Conservation (phyloP, 2,888 invertebrate genomes). For the Drosophila meridiana region DNA sequence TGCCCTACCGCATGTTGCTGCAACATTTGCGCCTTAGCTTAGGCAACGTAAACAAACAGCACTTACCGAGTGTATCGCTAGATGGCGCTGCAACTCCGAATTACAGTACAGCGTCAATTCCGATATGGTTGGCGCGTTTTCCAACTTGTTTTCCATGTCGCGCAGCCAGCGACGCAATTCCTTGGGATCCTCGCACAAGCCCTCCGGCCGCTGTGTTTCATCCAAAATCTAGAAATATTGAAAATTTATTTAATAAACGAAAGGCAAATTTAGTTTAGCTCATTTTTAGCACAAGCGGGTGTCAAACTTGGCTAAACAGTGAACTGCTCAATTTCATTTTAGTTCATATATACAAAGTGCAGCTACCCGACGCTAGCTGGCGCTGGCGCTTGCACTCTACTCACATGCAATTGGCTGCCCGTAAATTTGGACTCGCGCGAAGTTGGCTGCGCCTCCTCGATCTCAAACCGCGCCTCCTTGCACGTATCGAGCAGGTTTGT, state of each 20-base stretch:
- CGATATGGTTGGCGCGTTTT: slow-evolving; percentile 89
- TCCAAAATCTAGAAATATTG: slow-evolving; percentile 72
- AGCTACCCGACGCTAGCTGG: slow-evolving; percentile 18
- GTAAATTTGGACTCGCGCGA: slow-evolving; percentile 53
- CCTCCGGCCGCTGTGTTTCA: slow-evolving; percentile 80
- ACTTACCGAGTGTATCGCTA: slow-evolving; percentile 94
- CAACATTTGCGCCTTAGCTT: slow-evolving; percentile 30
- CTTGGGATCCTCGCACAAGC: slow-evolving; percentile 83
- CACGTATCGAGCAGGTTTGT: slow-evolving; percentile 96
- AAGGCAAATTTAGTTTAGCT: not conserved
- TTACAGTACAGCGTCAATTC: slow-evolving; percentile 90
- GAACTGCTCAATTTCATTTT: not conserved
- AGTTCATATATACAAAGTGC: not conserved
- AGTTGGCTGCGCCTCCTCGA: slow-evolving; percentile 74
- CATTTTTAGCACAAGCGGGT: not conserved
- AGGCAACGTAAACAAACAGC: not conserved
- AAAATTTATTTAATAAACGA: not conserved
- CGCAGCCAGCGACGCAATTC: slow-evolving; percentile 93
- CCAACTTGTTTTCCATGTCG: slow-evolving; percentile 92
- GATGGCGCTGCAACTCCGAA: slow-evolving; percentile 91
- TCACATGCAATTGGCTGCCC: slow-evolving; percentile 54
- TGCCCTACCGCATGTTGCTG: slow-evolving; percentile 37
- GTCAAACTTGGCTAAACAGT: slow-evolving; percentile 3
- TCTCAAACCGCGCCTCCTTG: slow-evolving; percentile 87
- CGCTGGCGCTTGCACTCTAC: slow-evolving; percentile 12